Evolutionary conservation across 2,113 vertebrate species (phyloP), one percentile per base, ranked within the genome.

Genomic region (Marmota flaviventris): DNA sequence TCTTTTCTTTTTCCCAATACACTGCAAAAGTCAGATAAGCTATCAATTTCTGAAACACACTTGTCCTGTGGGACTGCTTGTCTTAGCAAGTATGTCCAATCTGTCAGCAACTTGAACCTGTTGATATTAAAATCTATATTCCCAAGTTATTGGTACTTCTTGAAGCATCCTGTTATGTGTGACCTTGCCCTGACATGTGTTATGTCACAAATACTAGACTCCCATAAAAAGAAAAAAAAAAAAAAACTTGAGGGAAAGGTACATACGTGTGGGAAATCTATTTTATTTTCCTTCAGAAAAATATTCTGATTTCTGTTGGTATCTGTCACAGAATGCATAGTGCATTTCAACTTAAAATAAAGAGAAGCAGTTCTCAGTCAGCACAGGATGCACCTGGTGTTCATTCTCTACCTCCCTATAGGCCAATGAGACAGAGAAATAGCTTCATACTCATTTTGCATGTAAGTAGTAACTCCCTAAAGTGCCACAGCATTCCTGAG

Each of bases 81-180:
- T 97, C 91, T 96, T 86, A 75, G 89, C 82, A 77, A 95, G 73
- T 78, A 89, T 87, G 94, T 97, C 93, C 89, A 96, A 96, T 77
- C 93, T 97, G 97, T 97, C 98, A 97, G 84, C 95, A 94, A 82
- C 75, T 83, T 75, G 58, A 93, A 96, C 95, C 94, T 97, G 96
- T 96, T 97, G 97, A 86, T 96, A 96, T 86, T 86, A 93, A 97
- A 97, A 93, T 97, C 82, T 86, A 69, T 97, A 96, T 96, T 97
- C 93, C 93, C 97, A 20, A 76, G 82, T 77, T 69, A 76, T 29
- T 79, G 88, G 75, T 93, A 58, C 61, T 94, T 89, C 65, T 89
- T 94, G 85, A 92, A 87, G 79, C 81, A 91, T 94, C 56, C 78
- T 13, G 17, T 96, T 78, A 85, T 17, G 42, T 73, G 77, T 97